Conservation (phyloP, 2,888 invertebrate species). For the Phyllotreta striolata region DNA sequence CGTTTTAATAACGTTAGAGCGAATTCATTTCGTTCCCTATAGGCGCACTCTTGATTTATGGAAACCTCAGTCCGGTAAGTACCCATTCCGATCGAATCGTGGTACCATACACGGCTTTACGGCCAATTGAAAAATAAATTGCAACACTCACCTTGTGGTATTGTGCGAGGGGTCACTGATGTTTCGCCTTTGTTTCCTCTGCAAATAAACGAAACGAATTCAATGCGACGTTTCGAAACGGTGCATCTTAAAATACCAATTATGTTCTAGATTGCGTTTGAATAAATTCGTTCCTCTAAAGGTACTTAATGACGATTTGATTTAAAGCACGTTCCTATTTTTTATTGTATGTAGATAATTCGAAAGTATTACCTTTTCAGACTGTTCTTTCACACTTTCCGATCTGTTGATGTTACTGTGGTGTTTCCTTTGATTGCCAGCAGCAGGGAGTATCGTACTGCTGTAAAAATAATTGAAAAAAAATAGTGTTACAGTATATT, state of each 20-base stretch:
- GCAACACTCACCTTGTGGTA: constrained; percentile 69
- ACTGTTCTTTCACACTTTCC: constrained; percentile 61
- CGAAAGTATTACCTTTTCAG: constrained; percentile 56
- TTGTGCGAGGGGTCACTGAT: constrained; percentile 83
- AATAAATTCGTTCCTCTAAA: too few species aligned
- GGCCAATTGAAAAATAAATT: constrained; percentile 27
- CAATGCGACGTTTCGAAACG: constrained; percentile 1
- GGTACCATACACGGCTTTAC: constrained; percentile 28
- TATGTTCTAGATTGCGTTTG: too few species aligned
- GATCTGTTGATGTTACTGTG: constrained; percentile 59
- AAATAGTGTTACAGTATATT: constrained; percentile 2
- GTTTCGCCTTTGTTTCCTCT: constrained; percentile 76
- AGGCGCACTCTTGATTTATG: constrained; percentile 26
- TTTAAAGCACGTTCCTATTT: too few species aligned
- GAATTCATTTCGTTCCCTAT: constrained; percentile 18
- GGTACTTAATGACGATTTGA: too few species aligned
- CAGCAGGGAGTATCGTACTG: constrained; percentile 55
- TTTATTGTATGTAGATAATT: too few species aligned
- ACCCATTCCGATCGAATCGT: constrained; percentile 12
- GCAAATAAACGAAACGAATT: constrained; percentile 47
- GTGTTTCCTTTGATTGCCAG: constrained; percentile 55
- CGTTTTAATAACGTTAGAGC: constrained; percentile 6
- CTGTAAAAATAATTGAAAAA: constrained; percentile 50
- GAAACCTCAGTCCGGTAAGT: constrained; percentile 23
- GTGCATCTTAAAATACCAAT: neutral